Evolutionary conservation across 2,888 invertebrate genomes (phyloP).

Genomic region (Pammene aurita): DNA sequence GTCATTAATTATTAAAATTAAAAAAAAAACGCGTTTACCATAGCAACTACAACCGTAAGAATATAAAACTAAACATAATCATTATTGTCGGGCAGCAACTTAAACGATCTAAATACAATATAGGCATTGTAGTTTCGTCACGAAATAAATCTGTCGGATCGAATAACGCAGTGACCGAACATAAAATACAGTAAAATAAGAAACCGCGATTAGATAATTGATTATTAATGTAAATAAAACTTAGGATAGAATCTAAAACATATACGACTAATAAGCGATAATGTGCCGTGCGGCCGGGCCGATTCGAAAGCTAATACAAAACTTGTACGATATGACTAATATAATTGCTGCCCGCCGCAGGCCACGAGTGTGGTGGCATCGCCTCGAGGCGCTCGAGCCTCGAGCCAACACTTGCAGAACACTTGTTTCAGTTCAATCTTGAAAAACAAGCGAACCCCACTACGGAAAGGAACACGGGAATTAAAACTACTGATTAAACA

Average conservation of each 20-base stretch:
- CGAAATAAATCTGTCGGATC: conserved; percentile 53
- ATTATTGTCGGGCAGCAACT: conserved; percentile 76
- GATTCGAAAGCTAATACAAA: conserved; percentile 56
- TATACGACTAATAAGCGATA: conserved; percentile 52
- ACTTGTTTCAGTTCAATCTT: background rate
- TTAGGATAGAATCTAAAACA: conserved; percentile 56
- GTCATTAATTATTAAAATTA: conserved; percentile 55
- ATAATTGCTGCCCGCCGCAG: conserved; percentile 51
- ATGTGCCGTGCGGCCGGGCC: conserved; percentile 38
- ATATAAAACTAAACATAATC: conserved; percentile 60
- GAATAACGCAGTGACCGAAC: conserved; percentile 42
- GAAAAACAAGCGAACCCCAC: background rate
- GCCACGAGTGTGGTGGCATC: background rate
- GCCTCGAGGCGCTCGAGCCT: too few relatives aligned
- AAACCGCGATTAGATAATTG: conserved; percentile 57
- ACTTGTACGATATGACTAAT: conserved; percentile 67
- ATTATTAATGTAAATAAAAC: conserved; percentile 63
- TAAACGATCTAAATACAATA: conserved; percentile 58
- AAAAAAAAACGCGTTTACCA: conserved; percentile 44
- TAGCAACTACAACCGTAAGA: conserved; percentile 56
- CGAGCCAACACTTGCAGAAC: too few relatives aligned
- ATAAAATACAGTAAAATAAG: conserved; percentile 43
- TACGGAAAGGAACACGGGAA: conserved; percentile 14
- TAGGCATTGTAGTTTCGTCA: conserved; percentile 64
- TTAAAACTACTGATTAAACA: conserved; percentile 21